A percentile compares a stretch with the other conserved stretches of the same genome.
These are phyloP conservation scores for Saturnia pavonia DNA, from an alignment of 2,888 invertebrate genomes.

Conservation along the genomic window DNA sequence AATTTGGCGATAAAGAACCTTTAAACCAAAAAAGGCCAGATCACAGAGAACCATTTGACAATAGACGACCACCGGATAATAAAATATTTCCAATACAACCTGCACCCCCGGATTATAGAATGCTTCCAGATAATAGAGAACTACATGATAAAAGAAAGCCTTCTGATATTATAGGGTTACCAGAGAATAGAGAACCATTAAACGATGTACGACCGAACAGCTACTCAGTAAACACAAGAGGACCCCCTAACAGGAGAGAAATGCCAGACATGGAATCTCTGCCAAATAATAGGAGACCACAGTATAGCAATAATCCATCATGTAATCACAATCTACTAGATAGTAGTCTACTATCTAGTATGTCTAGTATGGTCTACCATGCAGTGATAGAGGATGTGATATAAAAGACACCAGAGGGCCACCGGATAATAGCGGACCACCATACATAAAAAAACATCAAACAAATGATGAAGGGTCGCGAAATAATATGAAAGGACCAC, in stretches of 20 bases:
- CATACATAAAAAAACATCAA: not conserved
- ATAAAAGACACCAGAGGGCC: not conserved
- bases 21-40: not conserved
- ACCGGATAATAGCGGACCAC: not conserved
- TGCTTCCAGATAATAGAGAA: not conserved
- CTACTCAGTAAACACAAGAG: conserved; percentile 29
- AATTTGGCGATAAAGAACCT: conserved; percentile 10
- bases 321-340: not conserved
- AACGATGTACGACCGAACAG: conserved; percentile 29
- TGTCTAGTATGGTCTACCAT: not conserved
- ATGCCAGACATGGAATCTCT: not conserved
- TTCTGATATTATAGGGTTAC: conserved; percentile 26
- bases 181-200: conserved; percentile 28
- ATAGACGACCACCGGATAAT: conserved; percentile 25
- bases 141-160: conserved; percentile 23
- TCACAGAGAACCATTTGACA: not conserved
- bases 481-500: too few relatives aligned
- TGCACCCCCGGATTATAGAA: not conserved
- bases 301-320: not conserved
- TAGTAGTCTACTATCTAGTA: not conserved
- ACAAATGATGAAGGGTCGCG: too few relatives aligned
- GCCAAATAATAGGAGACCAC: conserved; percentile 15
- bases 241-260: conserved; percentile 22
- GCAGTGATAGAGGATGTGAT: not conserved
- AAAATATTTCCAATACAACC: not conserved